A percentile compares a stretch with the other conserved stretches of the same genome.
phyloP scores from a whole-genome alignment of 2,113 vertebrate species.

The Boulengerochromis microlepis region DNA sequence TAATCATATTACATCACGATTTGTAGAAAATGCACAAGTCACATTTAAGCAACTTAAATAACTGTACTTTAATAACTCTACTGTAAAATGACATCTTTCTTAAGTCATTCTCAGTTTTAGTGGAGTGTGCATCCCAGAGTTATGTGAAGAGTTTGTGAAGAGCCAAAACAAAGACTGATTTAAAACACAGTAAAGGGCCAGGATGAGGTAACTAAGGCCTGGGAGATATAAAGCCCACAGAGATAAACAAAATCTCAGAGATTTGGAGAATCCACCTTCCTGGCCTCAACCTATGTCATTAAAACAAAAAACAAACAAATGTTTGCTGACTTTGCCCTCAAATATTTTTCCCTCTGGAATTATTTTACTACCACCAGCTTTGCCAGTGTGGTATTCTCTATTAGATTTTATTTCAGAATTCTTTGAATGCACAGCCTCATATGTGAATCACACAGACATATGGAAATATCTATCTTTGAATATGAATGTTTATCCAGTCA shows the following conservation, averaged over 20 bases:
- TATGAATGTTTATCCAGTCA: not conserved
- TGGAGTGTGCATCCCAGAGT: no score
- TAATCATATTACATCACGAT: no score
- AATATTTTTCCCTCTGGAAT: not conserved
- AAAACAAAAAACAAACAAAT: fast-evolving
- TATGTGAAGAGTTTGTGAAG: not conserved
- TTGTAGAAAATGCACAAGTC: no score
- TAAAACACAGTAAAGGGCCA: not conserved
- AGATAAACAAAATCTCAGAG: not conserved
- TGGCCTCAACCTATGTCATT: not conserved
- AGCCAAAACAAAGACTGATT: not conserved
- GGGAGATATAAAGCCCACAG: not conserved
- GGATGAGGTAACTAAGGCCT: not conserved
- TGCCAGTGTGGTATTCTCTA: no score
- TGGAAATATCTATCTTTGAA: no score
- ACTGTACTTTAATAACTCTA: no score
- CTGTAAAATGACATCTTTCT: no score
- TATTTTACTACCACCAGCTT: no score
- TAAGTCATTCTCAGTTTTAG: no score
- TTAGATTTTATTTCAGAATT: no score
- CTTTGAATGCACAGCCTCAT: not conserved
- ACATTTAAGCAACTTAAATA: no score
- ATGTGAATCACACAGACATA: not conserved
- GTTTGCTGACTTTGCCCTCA: not conserved
- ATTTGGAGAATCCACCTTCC: no score